phyloP scores from a whole-genome alignment of 1,140 invertebrate genomes.

The Drosophila fuyamai region DNA sequence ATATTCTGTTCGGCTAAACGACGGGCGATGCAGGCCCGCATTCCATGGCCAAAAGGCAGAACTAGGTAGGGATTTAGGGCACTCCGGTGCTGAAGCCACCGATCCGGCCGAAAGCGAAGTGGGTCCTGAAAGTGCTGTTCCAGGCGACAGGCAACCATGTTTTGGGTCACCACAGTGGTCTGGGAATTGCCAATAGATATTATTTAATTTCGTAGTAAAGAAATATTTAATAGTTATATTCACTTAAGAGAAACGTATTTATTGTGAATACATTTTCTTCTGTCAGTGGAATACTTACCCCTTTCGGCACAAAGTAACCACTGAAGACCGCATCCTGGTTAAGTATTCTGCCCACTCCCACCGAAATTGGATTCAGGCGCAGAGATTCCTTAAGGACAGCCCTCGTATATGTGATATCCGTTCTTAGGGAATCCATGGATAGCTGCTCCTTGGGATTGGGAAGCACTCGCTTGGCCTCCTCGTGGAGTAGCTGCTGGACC shows the following conservation, averaged over 20 bases:
- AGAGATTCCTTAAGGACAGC: constrained; percentile 94
- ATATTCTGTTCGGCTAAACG: constrained; percentile 96
- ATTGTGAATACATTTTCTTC: background rate
- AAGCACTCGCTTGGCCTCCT: constrained; percentile 88
- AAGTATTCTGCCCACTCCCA: constrained; percentile 92
- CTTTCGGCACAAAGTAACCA: constrained; percentile 93
- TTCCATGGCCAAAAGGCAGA: constrained; percentile 95
- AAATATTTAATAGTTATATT: background rate
- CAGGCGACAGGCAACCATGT: constrained; percentile 91
- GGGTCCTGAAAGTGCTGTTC: constrained; percentile 90
- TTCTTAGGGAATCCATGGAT: constrained; percentile 86
- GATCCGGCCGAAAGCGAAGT: constrained; percentile 90
- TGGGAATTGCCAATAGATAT: constrained; percentile 84
- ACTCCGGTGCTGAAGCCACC: constrained; percentile 87
- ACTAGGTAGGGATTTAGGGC: constrained; percentile 91
- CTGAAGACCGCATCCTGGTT: constrained; percentile 91
- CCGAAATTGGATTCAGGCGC: constrained; percentile 92
- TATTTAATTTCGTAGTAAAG: background rate
- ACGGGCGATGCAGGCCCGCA: constrained; percentile 94
- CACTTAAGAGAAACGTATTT: no score
- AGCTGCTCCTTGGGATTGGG: constrained; percentile 85
- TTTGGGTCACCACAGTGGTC: constrained; percentile 95
- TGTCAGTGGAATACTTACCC: constrained; percentile 87
- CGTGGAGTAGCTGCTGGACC: constrained; percentile 90
- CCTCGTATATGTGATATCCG: constrained; percentile 90